Evolutionary conservation across 1,140 invertebrate species (phyloP).

Genomic region (Philotrypesis tridentata): DNA sequence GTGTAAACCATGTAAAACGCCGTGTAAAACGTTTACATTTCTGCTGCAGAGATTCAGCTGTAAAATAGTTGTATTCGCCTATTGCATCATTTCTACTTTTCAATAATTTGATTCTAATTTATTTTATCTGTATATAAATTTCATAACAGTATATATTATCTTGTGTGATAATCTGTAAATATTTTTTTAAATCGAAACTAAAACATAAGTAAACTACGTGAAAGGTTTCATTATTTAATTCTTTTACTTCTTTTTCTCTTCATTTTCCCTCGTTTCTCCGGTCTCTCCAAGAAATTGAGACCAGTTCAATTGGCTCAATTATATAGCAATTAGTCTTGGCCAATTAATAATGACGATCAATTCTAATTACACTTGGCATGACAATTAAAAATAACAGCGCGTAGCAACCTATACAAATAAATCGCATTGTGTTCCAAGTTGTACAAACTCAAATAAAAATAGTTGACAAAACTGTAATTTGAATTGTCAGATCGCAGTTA

Average conservation of each 20-base stretch:
- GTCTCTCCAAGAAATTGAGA: conserved; percentile 35
- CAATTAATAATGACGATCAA: background rate
- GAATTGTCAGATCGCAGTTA: background rate
- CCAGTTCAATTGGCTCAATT: conserved; percentile 52
- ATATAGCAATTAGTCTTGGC: conserved; percentile 45
- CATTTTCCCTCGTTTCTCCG: conserved; percentile 9
- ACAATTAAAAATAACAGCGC: background rate
- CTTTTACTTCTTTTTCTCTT: background rate
- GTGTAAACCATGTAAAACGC: background rate
- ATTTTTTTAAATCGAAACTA: too few relatives aligned
- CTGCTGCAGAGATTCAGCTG: background rate
- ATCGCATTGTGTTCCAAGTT: background rate
- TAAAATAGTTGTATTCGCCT: too few relatives aligned
- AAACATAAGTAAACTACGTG: too few relatives aligned
- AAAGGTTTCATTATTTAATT: background rate
- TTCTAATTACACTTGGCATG: background rate
- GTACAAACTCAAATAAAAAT: background rate
- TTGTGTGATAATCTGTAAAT: too few relatives aligned
- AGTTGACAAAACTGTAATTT: background rate
- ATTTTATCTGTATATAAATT: too few relatives aligned
- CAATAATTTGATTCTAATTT: conserved; percentile 20
- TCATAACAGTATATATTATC: too few relatives aligned
- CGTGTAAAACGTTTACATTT: conserved; percentile 1
- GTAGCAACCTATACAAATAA: background rate
- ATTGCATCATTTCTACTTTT: conserved; percentile 18